Conservation (phyloP, 2,113 vertebrate species). For the Corvus moneduloides region DNA sequence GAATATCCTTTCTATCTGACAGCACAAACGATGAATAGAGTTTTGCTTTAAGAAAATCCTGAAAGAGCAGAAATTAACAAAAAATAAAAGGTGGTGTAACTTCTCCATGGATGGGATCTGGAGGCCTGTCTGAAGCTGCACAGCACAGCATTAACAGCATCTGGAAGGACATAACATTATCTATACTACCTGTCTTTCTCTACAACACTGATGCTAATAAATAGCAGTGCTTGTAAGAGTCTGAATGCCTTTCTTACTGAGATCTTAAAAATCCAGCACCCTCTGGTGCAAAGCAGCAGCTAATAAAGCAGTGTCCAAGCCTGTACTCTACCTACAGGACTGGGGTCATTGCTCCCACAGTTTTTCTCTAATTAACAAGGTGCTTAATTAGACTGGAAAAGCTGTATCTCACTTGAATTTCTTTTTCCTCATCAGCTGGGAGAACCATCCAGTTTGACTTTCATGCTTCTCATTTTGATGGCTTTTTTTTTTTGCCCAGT, state of each 20-base stretch:
- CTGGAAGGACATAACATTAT: neutral
- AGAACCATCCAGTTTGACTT: neutral
- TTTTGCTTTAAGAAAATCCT: neutral
- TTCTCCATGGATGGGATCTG: neutral
- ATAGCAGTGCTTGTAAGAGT: neutral
- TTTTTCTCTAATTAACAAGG: neutral
- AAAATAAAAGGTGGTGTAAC: neutral
- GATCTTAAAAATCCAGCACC: neutral
- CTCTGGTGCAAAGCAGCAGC: neutral
- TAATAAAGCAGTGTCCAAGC: neutral
- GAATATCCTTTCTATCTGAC: neutral
- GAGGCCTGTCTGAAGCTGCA: neutral
- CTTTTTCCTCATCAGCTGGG: neutral
- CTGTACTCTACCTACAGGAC: neutral
- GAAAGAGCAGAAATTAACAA: neutral
- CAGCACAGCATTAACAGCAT: neutral
- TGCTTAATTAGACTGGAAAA: neutral
- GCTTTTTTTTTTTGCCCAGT: neutral
- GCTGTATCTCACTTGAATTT: neutral
- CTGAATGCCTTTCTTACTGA: neutral
- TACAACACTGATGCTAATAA: neutral
- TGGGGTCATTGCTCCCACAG: neutral
- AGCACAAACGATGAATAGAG: neutral
- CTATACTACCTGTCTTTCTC: neutral
- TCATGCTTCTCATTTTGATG: neutral